A percentile compares a stretch with the other conserved stretches of the same genome.
Evolutionary conservation across 2,113 vertebrate species (phyloP).

Genomic region (Tachuris rubrigastra): DNA sequence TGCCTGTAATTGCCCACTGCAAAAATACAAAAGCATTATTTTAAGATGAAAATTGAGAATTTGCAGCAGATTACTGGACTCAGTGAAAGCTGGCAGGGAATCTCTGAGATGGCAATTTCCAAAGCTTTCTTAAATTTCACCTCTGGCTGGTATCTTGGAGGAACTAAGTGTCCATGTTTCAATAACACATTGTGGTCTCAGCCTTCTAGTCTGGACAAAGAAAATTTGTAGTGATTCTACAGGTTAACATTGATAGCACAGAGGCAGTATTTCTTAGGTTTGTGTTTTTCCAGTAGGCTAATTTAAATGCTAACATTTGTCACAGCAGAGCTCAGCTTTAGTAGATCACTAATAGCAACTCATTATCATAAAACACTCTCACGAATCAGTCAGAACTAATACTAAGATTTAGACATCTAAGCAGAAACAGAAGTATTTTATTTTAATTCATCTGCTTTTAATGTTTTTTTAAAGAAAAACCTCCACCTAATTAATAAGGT

Average conservation of each 20-base stretch:
- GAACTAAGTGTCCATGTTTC: not conserved
- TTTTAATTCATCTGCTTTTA: not conserved
- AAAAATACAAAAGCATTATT: constrained; percentile 43
- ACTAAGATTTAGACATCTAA: not conserved
- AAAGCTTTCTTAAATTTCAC: not conserved
- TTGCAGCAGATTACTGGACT: constrained; percentile 13
- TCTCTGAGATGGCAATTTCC: not conserved
- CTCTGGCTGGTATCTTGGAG: not conserved
- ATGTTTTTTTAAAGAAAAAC: not conserved
- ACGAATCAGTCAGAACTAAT: not conserved
- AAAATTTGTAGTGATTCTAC: not conserved
- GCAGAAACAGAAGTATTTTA: not conserved
- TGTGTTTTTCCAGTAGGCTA: not conserved
- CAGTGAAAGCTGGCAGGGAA: not conserved
- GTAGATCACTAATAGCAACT: not conserved
- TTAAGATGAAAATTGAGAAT: constrained; percentile 40
- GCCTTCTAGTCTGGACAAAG: not conserved
- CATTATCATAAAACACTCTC: not conserved
- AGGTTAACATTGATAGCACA: not conserved
- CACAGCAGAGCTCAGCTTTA: not conserved
- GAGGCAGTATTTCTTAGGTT: not conserved
- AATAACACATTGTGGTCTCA: not conserved
- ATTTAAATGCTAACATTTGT: not conserved
- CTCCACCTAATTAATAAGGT: not conserved
- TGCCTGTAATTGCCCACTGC: constrained; percentile 47